Conservation (phyloP, 2,113 vertebrate species). For the Urocolius indicus region DNA sequence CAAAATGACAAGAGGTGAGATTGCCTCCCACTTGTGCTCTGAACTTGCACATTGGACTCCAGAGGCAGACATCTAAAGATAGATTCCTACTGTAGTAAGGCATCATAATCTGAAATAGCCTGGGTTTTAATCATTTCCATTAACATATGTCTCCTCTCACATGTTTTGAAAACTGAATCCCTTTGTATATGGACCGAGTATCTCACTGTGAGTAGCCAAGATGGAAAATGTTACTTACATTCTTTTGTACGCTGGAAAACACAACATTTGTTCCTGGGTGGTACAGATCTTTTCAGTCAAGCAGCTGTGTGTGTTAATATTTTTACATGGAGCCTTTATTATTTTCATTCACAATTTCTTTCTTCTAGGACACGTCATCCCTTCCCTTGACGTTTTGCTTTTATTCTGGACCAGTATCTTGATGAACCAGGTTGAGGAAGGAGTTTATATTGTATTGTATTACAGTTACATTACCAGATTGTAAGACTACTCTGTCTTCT, state of each 20-base stretch:
- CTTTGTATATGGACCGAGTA: background rate
- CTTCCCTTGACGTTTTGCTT: background rate
- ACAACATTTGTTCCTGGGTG: background rate
- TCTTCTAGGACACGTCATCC: background rate
- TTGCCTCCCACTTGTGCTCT: background rate
- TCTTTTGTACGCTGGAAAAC: background rate
- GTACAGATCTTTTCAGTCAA: background rate
- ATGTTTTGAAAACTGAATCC: background rate
- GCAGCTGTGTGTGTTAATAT: background rate
- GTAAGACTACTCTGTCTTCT: background rate
- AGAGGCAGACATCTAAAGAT: background rate
- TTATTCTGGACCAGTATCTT: background rate
- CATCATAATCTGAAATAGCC: background rate
- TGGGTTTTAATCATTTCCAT: background rate
- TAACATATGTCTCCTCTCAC: background rate
- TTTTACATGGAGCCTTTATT: background rate
- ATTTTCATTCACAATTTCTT: background rate
- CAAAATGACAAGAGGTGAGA: background rate
- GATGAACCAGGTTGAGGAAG: background rate
- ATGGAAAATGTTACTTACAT: conserved; percentile 24
- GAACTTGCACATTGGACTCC: background rate
- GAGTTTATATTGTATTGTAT: background rate
- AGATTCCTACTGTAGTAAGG: background rate
- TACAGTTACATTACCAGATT: background rate
- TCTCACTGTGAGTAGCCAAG: background rate